Base-by-base conservation (phyloP, 53 echinoderm and acorn worm species). In the Echinometra lucunter region DNA sequence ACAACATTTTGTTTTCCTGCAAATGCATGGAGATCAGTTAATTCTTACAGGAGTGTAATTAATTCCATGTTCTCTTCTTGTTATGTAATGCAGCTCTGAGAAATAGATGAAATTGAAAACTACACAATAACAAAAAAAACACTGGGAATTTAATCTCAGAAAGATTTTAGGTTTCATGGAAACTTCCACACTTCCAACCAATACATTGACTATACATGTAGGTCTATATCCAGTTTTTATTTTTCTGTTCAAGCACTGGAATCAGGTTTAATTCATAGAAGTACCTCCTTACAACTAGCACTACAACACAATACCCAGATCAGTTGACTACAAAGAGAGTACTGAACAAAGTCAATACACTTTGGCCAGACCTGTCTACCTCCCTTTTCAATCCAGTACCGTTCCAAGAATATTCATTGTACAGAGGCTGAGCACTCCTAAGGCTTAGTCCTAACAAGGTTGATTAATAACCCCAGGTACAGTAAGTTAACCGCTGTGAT, bases 331-430 rank as follows among this genome's bases (percentile, higher is more conserved):
- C 42, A 38, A 40, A 40, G 21, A 78, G 78, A 7, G 40, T 42
- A 42, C 78, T 78, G 19, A 78, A 8, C 42, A 78, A 78, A 78
- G 78, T 78, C 78, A 78, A 78, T 78, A 78, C 40, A 78, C 78
- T 78, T 78, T 78, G 28, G 38, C 40, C 40, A 78, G 38, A 40
- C n/a, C 78, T 78, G 78, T 23, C 78, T 42, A 38, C 12, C 72
- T 42, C 5, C 78, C 78, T 35, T 78, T 38, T 42, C 42, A 72
- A 72, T 34, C 16, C 78, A 32, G 35, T 21, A 78, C 78, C 18
- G 38, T 78, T 78, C 78, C 78, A 5, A 78, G 42, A 78, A 40
- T 40, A 78, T 38, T 38, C 38, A 21, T 21, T 78, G 78, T 78
- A 38, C 42, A 78, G 38, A 74, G 17, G 74, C 4, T 17, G 6